Base-by-base conservation (phyloP, 2,113 vertebrate species). In the Eulemur rufifrons region DNA sequence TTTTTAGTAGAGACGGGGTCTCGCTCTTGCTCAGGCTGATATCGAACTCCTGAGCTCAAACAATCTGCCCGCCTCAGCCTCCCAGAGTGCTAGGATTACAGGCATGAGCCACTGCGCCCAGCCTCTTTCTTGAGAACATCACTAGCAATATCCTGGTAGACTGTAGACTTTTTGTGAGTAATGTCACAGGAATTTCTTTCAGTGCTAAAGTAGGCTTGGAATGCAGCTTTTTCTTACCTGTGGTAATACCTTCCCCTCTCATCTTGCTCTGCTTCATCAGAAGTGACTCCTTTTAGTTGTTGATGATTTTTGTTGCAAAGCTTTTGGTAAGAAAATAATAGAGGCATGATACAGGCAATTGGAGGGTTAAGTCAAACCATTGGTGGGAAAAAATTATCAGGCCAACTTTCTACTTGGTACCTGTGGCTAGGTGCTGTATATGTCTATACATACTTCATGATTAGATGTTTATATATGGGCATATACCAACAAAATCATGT, bases 311-410 rank as follows among this genome's bases (percentile, higher is more conserved):
- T 81, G 6, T 73, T 84, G 56, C 47, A 78, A 92, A 94, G 32
- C 54, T 91, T 93, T 84, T 76, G 66, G 39, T 94, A 85, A 94
- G 89, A 97, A 77, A 94, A 54, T 85, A 68, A 82, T 68, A 95
- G 39, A 73, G 37, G 52, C 15, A 69, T 61, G 64, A 52, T 54
- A 32, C 18, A 94, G 20, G 54, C 27, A 95, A 59, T 25, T 86
- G 66, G 45, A 96, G 1, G 39, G 15, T 21, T 91, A 76, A 92
- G 39, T 95, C 69, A 87, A 74, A 14, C 32, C 52, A 54, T 27
- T 59, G 52, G 47, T 87, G 63, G 84, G 54, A 63, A 92, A 68
- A 81, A 52, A 25, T 87, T 74, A 32, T 84, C 42, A 92, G 54
- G 29, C 17, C 42, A 91, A 90, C 34, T 18, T 94, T 89, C 61